phyloP scores from a whole-genome alignment of 1,140 invertebrate species.

The Diabrotica virgifera region DNA sequence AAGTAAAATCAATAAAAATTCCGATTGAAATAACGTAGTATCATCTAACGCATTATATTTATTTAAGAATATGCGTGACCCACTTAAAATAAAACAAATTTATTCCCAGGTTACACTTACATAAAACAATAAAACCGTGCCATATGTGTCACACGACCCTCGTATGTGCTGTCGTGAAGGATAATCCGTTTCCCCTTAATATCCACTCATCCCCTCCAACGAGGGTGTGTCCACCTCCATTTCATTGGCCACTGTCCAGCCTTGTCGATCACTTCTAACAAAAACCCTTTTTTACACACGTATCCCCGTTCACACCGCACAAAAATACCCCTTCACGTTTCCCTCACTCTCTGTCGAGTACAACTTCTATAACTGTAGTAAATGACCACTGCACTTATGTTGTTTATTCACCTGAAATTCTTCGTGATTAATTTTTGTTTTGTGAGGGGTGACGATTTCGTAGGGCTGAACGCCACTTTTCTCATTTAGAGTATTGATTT shows the following conservation, averaged over 20 bases:
- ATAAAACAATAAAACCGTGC: too few species aligned
- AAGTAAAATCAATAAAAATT: too few species aligned
- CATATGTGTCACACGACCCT: background rate
- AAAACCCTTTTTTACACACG: slow-evolving; percentile 3
- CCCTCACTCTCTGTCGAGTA: background rate
- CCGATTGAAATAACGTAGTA: too few species aligned
- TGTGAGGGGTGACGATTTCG: background rate
- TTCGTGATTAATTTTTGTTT: too few species aligned
- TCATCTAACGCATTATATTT: too few species aligned
- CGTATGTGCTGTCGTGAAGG: background rate
- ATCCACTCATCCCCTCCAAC: slow-evolving; percentile 14
- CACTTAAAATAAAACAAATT: too few species aligned
- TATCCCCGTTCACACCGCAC: slow-evolving; percentile 19
- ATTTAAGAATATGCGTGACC: too few species aligned
- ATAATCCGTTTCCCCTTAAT: background rate
- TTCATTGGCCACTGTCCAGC: slow-evolving; percentile 35
- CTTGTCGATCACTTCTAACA: slow-evolving; percentile 24
- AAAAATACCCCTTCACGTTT: slow-evolving; percentile 8
- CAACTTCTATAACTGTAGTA: too few species aligned
- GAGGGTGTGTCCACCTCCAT: slow-evolving; percentile 24
- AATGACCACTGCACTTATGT: background rate
- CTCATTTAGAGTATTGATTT: slow-evolving; percentile 21
- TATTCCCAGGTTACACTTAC: too few species aligned
- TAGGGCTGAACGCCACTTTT: background rate
- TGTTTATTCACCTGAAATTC: background rate